Evolutionary conservation across 2,113 vertebrate genomes (phyloP).

Genomic region (Cyanoramphus novaezelandiae): DNA sequence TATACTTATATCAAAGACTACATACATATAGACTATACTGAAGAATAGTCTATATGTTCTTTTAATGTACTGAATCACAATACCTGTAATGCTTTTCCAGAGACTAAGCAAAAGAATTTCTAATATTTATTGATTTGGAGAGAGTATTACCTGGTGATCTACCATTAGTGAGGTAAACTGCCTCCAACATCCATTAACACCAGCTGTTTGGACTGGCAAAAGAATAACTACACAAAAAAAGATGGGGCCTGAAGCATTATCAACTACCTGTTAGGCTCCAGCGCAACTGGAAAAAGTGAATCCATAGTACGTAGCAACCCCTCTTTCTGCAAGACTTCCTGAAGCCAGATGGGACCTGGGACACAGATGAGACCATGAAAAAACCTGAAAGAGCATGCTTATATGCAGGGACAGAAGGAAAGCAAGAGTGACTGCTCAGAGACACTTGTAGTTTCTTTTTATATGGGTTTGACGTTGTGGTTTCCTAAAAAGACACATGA

Average conservation of each 20-base stretch:
- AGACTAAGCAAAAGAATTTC: neutral
- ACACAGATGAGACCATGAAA: neutral
- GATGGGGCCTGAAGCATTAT: neutral
- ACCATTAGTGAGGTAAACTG: neutral
- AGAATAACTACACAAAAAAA: neutral
- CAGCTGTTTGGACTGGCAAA: neutral
- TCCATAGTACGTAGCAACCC: neutral
- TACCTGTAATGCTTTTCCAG: neutral
- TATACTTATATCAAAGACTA: neutral
- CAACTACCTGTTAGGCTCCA: neutral
- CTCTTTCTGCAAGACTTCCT: neutral
- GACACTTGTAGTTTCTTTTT: neutral
- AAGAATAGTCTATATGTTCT: neutral
- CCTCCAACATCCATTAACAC: neutral
- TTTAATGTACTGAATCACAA: neutral
- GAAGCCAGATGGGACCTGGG: neutral
- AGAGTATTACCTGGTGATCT: neutral
- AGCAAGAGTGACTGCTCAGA: neutral
- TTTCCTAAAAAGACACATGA: neutral
- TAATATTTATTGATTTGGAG: neutral
- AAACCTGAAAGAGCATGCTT: neutral
- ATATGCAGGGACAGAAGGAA: neutral
- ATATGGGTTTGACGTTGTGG: neutral
- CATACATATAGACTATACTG: neutral
- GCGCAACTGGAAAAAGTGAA: neutral